Evolutionary conservation across 1,140 invertebrate genomes (phyloP).

Genomic region (Temnothorax longispinosus): DNA sequence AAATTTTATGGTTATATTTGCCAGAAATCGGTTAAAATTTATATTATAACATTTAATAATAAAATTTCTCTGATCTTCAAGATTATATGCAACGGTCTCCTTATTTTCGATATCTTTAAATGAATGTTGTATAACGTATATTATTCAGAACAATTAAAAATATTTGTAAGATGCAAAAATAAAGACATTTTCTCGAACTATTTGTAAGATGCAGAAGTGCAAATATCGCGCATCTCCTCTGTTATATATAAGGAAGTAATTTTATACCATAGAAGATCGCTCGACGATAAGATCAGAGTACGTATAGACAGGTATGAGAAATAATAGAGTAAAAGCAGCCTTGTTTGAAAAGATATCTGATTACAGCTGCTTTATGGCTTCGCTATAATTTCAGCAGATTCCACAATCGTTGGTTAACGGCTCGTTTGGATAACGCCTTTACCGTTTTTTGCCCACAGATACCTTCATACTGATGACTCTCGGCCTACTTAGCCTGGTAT

Average conservation of each 20-base stretch:
- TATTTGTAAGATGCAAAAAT: neutral
- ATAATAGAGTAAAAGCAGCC: neutral
- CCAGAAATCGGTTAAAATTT: neutral
- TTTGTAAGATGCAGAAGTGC: neutral
- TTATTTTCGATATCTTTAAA: neutral
- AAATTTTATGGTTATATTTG: neutral
- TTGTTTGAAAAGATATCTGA: slow-evolving; percentile 4
- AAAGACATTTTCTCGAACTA: too few species aligned
- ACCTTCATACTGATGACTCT: slow-evolving; percentile 89
- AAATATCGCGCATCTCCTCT: neutral
- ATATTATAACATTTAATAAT: neutral
- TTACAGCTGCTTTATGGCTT: neutral
- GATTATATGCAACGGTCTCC: neutral
- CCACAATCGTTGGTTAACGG: neutral
- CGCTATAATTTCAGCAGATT: slow-evolving; percentile 14
- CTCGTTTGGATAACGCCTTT: neutral
- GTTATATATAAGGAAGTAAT: neutral
- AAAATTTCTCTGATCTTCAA: neutral
- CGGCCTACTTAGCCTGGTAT: slow-evolving; percentile 88
- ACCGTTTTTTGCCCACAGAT: slow-evolving; percentile 85
- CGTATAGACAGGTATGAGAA: neutral
- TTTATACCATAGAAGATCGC: neutral
- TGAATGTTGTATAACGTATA: neutral
- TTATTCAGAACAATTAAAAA: slow-evolving; percentile 1
- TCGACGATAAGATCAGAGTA: neutral